Evolutionary conservation across 2,113 vertebrate genomes (phyloP).

Genomic region (Sylvilagus bachmani): DNA sequence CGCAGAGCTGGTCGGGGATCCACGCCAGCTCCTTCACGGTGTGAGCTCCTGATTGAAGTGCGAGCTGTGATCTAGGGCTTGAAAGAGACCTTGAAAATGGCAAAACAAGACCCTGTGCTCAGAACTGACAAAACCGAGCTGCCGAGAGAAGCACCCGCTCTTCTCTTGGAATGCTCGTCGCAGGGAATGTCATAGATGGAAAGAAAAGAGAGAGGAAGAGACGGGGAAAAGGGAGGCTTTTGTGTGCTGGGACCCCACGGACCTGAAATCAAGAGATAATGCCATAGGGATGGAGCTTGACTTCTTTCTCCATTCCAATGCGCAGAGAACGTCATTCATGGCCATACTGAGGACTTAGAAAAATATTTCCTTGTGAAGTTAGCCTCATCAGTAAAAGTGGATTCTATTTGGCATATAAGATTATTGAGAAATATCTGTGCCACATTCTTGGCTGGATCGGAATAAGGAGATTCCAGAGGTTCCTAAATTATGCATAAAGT

Average conservation of each 20-base stretch:
- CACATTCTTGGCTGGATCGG: neutral
- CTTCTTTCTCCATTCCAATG: neutral
- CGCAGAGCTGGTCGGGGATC: conserved; percentile 82
- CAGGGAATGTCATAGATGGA: conserved; percentile 84
- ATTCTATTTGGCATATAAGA: conserved; percentile 11
- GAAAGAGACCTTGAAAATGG: conserved; percentile 90
- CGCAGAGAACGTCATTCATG: neutral
- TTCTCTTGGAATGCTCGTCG: conserved; percentile 83
- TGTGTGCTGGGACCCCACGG: neutral
- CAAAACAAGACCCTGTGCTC: conserved; percentile 86
- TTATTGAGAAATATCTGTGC: conserved; percentile 25
- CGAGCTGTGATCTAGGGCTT: conserved; percentile 88
- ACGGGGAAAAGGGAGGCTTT: conserved; percentile 39
- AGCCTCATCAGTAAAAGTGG: neutral
- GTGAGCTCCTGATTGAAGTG: conserved; percentile 87
- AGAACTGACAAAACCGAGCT: conserved; percentile 86
- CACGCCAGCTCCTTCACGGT: conserved; percentile 86
- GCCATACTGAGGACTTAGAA: neutral
- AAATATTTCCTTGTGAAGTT: conserved; percentile 17
- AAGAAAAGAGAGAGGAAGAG: neutral
- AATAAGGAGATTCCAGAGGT: neutral
- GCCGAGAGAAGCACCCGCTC: conserved; percentile 83
- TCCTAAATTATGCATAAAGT: neutral
- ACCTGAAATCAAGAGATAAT: conserved; percentile 64
- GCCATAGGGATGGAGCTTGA: neutral